Conservation (phyloP, 1,140 invertebrate species). For the Drosophila lini region DNA sequence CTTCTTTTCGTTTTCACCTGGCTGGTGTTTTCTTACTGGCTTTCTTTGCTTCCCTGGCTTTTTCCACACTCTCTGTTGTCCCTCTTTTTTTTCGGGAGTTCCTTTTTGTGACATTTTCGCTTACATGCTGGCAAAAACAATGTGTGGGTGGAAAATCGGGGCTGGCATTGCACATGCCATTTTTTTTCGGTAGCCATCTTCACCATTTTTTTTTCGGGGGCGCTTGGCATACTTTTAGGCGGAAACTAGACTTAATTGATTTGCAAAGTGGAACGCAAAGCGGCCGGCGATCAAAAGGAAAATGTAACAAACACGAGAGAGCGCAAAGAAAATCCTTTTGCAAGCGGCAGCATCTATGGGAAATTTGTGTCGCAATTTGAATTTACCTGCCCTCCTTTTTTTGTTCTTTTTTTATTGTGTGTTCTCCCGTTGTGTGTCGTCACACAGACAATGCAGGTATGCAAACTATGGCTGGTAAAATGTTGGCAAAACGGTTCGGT, state of each 20-base stretch:
- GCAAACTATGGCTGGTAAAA: slow-evolving; percentile 48
- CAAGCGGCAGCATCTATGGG: slow-evolving; percentile 14
- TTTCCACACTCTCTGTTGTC: slow-evolving; percentile 6
- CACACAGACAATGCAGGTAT: slow-evolving; percentile 47
- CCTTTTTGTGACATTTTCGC: slow-evolving; percentile 52
- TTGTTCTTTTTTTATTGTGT: slow-evolving; percentile 6
- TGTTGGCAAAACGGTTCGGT: slow-evolving; percentile 51
- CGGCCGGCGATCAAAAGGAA: slow-evolving; percentile 36
- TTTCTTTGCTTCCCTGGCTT: slow-evolving; percentile 2
- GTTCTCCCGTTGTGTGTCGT: neutral
- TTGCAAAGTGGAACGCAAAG: slow-evolving; percentile 69
- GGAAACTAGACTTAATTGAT: slow-evolving; percentile 76
- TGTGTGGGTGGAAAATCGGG: slow-evolving; percentile 24
- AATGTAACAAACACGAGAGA: slow-evolving; percentile 29
- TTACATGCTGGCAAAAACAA: slow-evolving; percentile 59
- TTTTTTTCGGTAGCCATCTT: slow-evolving; percentile 21
- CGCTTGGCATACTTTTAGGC: slow-evolving; percentile 58
- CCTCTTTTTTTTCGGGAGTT: neutral
- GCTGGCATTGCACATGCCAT: slow-evolving; percentile 28
- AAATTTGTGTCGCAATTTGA: slow-evolving; percentile 35
- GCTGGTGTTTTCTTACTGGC: slow-evolving; percentile 1
- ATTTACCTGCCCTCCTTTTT: slow-evolving; percentile 8
- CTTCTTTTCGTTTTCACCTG: slow-evolving; percentile 18
- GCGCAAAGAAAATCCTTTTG: slow-evolving; percentile 14
- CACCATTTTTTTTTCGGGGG: neutral